Conservation (phyloP, 2,797 vertebrate species). For the Karalla daura region DNA sequence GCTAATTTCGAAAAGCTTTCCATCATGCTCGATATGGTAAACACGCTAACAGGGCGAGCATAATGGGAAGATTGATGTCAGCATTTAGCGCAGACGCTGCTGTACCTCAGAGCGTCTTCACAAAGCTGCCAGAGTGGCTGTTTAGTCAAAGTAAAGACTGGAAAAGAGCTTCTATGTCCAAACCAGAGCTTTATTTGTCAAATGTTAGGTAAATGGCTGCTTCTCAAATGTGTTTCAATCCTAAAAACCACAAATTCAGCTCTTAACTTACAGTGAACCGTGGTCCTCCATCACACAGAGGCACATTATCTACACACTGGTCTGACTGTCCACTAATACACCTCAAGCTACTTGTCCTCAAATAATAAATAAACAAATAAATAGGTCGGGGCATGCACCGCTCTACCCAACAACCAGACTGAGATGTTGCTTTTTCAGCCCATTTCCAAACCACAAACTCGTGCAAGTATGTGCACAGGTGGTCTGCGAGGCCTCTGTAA, state of each 20-base stretch:
- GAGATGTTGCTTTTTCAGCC: constrained; percentile 41
- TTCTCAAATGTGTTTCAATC: not conserved
- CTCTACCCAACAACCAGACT: constrained; percentile 25
- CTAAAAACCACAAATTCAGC: too few species aligned
- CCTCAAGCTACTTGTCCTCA: constrained; percentile 3
- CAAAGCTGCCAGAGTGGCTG: not conserved
- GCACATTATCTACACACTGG: constrained; percentile 3
- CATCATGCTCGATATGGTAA: not conserved
- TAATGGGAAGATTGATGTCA: too few species aligned
- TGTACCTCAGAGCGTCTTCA: not conserved
- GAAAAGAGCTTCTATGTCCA: not conserved
- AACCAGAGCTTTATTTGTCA: constrained; percentile 7
- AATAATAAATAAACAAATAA: not conserved
- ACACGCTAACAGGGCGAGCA: too few species aligned
- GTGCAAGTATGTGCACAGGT: constrained; percentile 28
- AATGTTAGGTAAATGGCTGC: not conserved
- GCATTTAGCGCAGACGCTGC: not conserved
- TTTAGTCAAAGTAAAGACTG: too few species aligned
- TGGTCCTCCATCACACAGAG: not conserved
- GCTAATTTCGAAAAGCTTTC: too few species aligned
- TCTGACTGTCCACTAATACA: not conserved
- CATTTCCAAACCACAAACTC: constrained; percentile 48
- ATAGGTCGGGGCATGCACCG: constrained; percentile 30
- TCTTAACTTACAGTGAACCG: not conserved
- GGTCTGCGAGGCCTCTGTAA: constrained; percentile 30